phyloP scores from a whole-genome alignment of 2,797 vertebrate genomes.

The Amblyopsis hoosieri region DNA sequence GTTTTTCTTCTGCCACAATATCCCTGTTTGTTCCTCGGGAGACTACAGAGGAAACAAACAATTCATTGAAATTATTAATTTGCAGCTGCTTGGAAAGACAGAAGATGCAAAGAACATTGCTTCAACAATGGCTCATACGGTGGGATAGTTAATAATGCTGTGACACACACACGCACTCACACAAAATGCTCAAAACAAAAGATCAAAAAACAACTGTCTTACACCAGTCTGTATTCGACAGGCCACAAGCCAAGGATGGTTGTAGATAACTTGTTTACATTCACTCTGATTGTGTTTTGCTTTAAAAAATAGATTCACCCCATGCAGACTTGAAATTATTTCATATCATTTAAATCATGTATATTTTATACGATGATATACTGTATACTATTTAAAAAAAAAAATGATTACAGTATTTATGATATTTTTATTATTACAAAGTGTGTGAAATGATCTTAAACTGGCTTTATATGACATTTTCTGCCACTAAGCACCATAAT shows the following conservation, averaged over 20 bases:
- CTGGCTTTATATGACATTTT: too few relatives aligned
- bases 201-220: constrained; percentile 55
- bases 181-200: constrained; percentile 44
- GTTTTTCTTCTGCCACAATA: constrained; percentile 44
- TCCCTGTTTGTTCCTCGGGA: constrained; percentile 43
- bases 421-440: too few relatives aligned
- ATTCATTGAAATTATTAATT: constrained; percentile 68
- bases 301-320: constrained; percentile 42
- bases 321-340: too few relatives aligned
- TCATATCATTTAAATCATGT: too few relatives aligned
- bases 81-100: constrained; percentile 38
- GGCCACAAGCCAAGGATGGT: constrained; percentile 55
- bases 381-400: too few relatives aligned
- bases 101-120: constrained; percentile 34
- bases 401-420: too few relatives aligned
- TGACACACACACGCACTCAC: constrained; percentile 34
- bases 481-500: too few relatives aligned
- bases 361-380: too few relatives aligned
- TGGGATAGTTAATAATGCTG: constrained; percentile 55
- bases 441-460: too few relatives aligned
- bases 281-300: constrained; percentile 50
- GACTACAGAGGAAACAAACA: constrained; percentile 56
- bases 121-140: constrained; percentile 37
- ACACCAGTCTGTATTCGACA: constrained; percentile 61
- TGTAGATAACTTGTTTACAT: constrained; percentile 70